phyloP scores from a whole-genome alignment of 2,797 vertebrate genomes.

The Dipus sagitta region DNA sequence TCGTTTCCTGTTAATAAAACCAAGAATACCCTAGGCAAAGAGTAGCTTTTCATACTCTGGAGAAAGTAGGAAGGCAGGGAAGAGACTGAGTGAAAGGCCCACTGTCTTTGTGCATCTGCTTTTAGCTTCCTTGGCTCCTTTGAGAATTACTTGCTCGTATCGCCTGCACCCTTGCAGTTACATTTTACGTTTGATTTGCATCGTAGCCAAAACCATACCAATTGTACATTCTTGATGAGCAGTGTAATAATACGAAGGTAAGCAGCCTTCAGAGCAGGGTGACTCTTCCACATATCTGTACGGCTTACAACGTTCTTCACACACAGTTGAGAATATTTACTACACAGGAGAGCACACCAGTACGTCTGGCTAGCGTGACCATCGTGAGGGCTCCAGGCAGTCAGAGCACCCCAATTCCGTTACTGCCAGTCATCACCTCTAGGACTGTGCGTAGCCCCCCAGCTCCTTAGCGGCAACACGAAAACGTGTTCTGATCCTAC shows the following conservation, averaged over 20 bases:
- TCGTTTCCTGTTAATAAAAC: slow-evolving; percentile 7
- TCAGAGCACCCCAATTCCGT: not conserved
- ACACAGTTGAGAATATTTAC: not conserved
- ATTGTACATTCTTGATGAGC: too few species aligned
- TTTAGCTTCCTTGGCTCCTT: not conserved
- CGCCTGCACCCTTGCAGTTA: not conserved
- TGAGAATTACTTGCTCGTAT: not conserved
- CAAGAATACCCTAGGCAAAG: not conserved
- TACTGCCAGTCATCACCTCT: not conserved
- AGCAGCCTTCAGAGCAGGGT: not conserved
- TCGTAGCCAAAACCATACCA: not conserved
- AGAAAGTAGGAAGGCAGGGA: not conserved
- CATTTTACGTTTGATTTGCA: not conserved
- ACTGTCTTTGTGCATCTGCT: not conserved
- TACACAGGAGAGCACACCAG: not conserved
- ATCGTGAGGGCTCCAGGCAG: not conserved
- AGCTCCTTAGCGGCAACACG: not conserved
- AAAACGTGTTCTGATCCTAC: not conserved
- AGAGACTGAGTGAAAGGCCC: not conserved
- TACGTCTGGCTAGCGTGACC: not conserved
- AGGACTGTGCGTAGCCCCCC: not conserved
- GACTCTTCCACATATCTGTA: not conserved
- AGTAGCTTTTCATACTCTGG: not conserved
- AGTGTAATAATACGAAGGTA: not conserved
- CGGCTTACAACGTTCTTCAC: not conserved